phyloP scores from a whole-genome alignment of 1,140 invertebrate species.

The Drosophila nigrodunni region DNA sequence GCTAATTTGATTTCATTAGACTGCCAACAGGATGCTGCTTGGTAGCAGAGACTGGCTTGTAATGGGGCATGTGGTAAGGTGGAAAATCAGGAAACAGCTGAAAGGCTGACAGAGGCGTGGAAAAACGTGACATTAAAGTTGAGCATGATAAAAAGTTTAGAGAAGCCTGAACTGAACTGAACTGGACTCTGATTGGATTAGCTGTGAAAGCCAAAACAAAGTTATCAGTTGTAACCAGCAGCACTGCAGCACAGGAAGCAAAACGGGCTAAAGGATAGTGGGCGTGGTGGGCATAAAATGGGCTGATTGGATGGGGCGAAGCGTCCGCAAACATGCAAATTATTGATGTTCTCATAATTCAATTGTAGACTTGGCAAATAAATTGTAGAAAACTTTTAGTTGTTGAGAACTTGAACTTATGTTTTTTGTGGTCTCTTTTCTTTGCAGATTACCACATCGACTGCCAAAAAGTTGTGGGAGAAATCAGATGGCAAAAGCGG shows the following conservation, averaged over 20 bases:
- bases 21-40: constrained; percentile 1
- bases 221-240: constrained; percentile 27
- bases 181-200: constrained; percentile 21
- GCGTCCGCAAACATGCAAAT: constrained; percentile 32
- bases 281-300: neutral
- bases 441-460: constrained; percentile 83
- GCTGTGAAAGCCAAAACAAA: constrained; percentile 29
- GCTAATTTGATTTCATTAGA: constrained; percentile 43
- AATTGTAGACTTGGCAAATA: constrained; percentile 15
- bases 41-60: too few relatives aligned
- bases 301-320: neutral
- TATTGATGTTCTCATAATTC: constrained; percentile 53
- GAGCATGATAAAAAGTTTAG: constrained; percentile 36
- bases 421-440: neutral
- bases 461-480: constrained; percentile 84
- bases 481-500: constrained; percentile 82
- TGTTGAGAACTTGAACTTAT: constrained; percentile 5
- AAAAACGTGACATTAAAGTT: constrained; percentile 29
- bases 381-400: constrained; percentile 4
- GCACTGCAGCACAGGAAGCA: constrained; percentile 8
- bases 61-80: too few relatives aligned
- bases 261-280: constrained; percentile 5
- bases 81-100: neutral
- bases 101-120: constrained; percentile 1
- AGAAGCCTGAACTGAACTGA: constrained; percentile 17